Evolutionary conservation across 2,113 vertebrate species (phyloP).

Genomic region (Leucosticte australis): DNA sequence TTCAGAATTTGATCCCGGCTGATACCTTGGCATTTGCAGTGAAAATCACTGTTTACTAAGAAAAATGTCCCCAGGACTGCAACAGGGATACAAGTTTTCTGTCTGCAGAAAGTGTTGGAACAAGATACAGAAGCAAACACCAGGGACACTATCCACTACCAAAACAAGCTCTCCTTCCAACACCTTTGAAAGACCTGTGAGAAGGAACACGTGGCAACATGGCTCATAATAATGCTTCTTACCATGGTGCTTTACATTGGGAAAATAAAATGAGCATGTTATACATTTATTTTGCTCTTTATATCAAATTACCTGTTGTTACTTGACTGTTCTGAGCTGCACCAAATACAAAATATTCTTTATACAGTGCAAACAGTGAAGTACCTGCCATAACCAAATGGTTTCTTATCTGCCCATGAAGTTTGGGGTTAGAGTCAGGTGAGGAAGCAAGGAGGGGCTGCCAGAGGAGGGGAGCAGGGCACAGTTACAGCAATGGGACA

Average conservation of each 20-base stretch:
- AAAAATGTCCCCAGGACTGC: slow-evolving; percentile 1
- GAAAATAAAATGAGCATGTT: not conserved
- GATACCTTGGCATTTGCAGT: slow-evolving; percentile 19
- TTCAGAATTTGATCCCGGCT: slow-evolving; percentile 8
- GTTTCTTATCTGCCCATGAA: not conserved
- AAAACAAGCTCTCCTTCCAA: slow-evolving; percentile 38
- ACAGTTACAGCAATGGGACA: fast-evolving
- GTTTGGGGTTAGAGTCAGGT: not conserved
- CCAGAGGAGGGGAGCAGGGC: not conserved
- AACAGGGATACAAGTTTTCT: slow-evolving; percentile 1
- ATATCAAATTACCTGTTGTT: not conserved
- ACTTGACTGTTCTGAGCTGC: not conserved
- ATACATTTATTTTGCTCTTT: not conserved
- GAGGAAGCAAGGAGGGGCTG: not conserved
- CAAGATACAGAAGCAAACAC: slow-evolving; percentile 20
- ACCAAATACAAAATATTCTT: not conserved
- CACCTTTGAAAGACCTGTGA: slow-evolving; percentile 25
- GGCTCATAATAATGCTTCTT: not conserved
- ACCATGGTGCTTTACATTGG: not conserved
- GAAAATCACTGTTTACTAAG: slow-evolving; percentile 7
- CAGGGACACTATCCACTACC: not conserved
- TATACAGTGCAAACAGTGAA: not conserved
- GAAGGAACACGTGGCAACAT: not conserved
- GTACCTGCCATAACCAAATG: not conserved
- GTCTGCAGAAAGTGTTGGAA: slow-evolving; percentile 8